Conservation (phyloP, 2,888 invertebrate genomes). For the Macropis europaea region DNA sequence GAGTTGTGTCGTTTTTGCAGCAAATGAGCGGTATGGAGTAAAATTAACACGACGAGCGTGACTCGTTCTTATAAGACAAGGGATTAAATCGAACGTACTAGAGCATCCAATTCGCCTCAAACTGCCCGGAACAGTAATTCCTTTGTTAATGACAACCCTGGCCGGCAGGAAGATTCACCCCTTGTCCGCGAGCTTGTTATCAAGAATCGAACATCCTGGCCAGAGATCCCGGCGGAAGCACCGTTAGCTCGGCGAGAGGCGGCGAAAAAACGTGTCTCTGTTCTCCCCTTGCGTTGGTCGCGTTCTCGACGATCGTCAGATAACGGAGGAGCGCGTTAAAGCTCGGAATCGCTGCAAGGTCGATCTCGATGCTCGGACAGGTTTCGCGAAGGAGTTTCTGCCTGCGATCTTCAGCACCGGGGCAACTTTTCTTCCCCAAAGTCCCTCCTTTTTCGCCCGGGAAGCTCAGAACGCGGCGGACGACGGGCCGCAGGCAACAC, state of each 20-base stretch:
- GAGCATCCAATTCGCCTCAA: background rate
- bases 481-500: slow-evolving; percentile 70
- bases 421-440: slow-evolving; percentile 64
- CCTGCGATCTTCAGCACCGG: slow-evolving; percentile 31
- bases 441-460: slow-evolving; percentile 5
- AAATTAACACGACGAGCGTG: too few species aligned
- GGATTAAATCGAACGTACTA: background rate
- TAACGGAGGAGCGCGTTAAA: slow-evolving; percentile 57
- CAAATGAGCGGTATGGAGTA: too few species aligned
- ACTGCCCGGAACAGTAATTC: background rate
- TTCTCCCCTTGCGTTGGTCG: slow-evolving; percentile 18
- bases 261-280: slow-evolving; percentile 37
- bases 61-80: too few species aligned
- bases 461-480: slow-evolving; percentile 37
- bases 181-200: background rate
- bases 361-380: slow-evolving; percentile 59
- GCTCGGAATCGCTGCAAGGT: slow-evolving; percentile 60
- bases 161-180: background rate
- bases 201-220: slow-evolving; percentile 8
- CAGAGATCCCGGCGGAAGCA: background rate
- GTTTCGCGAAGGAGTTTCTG: slow-evolving; percentile 52
- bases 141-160: background rate
- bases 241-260: too few species aligned
- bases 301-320: slow-evolving; percentile 53
- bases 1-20: too few species aligned